Evolutionary conservation across 2,797 vertebrate genomes (phyloP).

Genomic region (Salmo trutta): DNA sequence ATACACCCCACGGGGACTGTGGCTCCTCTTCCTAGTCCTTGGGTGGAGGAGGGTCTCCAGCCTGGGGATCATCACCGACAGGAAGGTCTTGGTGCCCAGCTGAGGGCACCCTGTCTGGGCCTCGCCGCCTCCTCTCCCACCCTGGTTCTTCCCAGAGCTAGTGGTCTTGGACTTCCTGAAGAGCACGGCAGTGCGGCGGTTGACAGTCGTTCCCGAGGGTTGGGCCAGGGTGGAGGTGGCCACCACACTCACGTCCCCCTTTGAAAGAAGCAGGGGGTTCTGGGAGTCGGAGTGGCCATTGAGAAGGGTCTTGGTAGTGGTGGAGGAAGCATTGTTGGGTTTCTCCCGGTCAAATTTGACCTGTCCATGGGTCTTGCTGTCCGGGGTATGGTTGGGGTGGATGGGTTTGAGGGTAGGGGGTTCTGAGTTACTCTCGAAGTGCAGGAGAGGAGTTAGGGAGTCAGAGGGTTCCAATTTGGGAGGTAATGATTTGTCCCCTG

Average conservation of each 20-base stretch:
- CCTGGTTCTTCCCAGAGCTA: conserved; percentile 82
- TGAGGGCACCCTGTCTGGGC: conserved; percentile 81
- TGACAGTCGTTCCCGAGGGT: conserved; percentile 80
- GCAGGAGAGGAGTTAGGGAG: conserved; percentile 88
- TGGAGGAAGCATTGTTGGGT: conserved; percentile 76
- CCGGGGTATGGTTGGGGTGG: conserved; percentile 84
- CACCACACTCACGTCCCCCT: conserved; percentile 85
- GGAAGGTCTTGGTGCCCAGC: conserved; percentile 94
- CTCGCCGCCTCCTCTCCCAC: conserved; percentile 50
- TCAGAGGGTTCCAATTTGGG: conserved; percentile 96
- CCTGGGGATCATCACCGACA: conserved; percentile 96
- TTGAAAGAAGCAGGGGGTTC: conserved; percentile 75
- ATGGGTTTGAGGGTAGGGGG: conserved; percentile 96
- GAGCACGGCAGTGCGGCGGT: conserved; percentile 90
- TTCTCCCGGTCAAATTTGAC: conserved; percentile 82
- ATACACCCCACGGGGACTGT: conserved; percentile 82
- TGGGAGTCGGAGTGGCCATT: conserved; percentile 82
- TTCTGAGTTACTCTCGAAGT: conserved; percentile 88
- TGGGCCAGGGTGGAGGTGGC: conserved; percentile 87
- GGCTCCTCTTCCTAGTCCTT: conserved; percentile 94
- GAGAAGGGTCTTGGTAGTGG: conserved; percentile 77
- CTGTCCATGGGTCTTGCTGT: conserved; percentile 83
- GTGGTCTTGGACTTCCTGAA: conserved; percentile 92
- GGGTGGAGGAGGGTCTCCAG: conserved; percentile 96
- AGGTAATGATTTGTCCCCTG: conserved; percentile 95